phyloP scores from a whole-genome alignment of 2,797 vertebrate genomes.

The Lagocephalus sceleratus region DNA sequence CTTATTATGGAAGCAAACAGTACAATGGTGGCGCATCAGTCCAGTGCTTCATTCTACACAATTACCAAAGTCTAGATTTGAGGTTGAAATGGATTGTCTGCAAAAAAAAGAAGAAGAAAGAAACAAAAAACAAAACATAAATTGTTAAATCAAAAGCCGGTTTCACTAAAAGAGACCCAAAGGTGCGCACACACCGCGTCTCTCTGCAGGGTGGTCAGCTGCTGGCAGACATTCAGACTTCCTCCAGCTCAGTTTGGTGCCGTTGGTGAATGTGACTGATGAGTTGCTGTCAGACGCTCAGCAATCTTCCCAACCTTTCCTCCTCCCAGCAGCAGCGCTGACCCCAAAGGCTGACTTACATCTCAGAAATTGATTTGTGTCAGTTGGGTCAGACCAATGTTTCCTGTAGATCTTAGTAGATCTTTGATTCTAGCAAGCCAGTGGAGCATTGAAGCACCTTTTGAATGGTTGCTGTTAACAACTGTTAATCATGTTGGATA shows the following conservation, averaged over 20 bases:
- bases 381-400: not conserved
- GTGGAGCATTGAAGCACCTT: no score
- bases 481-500: no score
- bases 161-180: conserved; percentile 7
- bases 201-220: conserved; percentile 18
- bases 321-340: conserved; percentile 13
- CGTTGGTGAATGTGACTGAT: conserved; percentile 38
- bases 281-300: conserved; percentile 44
- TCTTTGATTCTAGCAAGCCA: no score
- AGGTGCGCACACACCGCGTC: not conserved
- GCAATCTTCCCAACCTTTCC: conserved; percentile 32
- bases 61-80: no score
- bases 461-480: no score
- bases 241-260: conserved; percentile 27
- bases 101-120: no score
- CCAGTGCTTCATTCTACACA: no score
- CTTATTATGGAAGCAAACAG: no score
- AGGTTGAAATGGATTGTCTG: not conserved
- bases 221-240: conserved; percentile 28
- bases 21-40: no score
- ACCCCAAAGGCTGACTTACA: conserved; percentile 23
- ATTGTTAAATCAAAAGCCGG: conserved; percentile 12
- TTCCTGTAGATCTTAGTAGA: no score
- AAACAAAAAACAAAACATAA: not conserved
- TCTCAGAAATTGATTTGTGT: conserved; percentile 22